phyloP scores from a whole-genome alignment of 2,888 invertebrate genomes.

The Philonicus albiceps region DNA sequence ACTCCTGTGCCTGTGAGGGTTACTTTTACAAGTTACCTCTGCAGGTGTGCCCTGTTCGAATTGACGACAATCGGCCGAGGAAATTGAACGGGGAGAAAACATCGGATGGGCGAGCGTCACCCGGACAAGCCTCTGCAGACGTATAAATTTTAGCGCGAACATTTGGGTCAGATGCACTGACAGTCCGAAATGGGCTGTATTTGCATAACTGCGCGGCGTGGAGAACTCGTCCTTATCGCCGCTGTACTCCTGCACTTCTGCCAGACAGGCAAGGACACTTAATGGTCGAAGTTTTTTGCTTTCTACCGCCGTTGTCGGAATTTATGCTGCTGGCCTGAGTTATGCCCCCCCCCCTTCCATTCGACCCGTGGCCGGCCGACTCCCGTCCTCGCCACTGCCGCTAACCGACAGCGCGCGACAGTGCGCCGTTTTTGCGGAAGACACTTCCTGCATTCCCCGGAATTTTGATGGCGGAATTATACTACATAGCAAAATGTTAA shows the following conservation, averaged over 20 bases:
- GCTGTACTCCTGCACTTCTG: conserved; percentile 1
- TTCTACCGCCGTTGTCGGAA: background rate
- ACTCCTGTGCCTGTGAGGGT: background rate
- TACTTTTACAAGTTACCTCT: background rate
- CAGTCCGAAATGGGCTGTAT: conserved; percentile 17
- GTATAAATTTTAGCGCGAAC: conserved; percentile 21
- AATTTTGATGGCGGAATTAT: conserved; percentile 35
- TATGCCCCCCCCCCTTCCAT: background rate
- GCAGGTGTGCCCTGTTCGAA: background rate
- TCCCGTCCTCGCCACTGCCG: background rate
- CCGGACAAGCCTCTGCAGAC: conserved; percentile 10
- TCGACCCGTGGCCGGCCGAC: background rate
- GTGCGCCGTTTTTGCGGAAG: background rate
- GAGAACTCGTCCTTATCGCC: background rate
- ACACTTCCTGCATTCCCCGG: background rate
- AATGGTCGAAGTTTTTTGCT: conserved; percentile 33
- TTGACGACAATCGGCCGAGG: background rate
- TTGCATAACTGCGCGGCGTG: conserved; percentile 22
- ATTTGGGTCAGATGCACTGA: conserved; percentile 30
- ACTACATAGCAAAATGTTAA: conserved; percentile 8
- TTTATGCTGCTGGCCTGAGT: conserved; percentile 24
- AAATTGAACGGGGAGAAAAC: background rate
- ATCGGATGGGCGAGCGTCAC: background rate
- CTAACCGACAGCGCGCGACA: background rate
- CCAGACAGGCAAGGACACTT: conserved; percentile 30